Conservation (phyloP, 2,113 vertebrate species). For the Entomyzon cyanotis region DNA sequence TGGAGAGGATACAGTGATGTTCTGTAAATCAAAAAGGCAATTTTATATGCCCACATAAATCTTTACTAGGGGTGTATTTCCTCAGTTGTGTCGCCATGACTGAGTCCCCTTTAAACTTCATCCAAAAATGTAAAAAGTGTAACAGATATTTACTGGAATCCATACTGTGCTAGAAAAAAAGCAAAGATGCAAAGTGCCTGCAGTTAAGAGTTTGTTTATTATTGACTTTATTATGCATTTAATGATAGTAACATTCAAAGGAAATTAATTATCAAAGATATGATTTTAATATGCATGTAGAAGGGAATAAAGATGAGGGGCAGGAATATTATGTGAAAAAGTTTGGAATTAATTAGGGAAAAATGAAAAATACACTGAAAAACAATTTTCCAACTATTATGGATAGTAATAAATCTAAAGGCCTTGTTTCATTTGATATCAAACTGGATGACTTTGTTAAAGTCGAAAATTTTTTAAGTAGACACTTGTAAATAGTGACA, state of each 20-base stretch:
- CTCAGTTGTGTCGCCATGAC: not conserved
- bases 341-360: not conserved
- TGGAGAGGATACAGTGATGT: not conserved
- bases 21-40: not conserved
- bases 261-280: not conserved
- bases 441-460: not conserved
- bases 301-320: not conserved
- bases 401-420: not conserved
- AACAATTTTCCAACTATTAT: not conserved
- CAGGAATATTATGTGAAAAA: not conserved
- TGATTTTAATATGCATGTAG: not conserved
- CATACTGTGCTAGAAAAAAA: not conserved
- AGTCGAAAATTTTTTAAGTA: not conserved
- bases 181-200: not conserved
- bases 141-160: not conserved
- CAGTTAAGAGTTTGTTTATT: not conserved
- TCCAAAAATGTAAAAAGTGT: not conserved
- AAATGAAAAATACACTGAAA: not conserved
- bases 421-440: not conserved
- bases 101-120: not conserved
- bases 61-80: not conserved
- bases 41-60: not conserved
- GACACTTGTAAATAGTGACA: not conserved
- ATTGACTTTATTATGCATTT: not conserved
- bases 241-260: not conserved